phyloP scores from a whole-genome alignment of 2,113 vertebrate genomes.

The Crotalus viridis region DNA sequence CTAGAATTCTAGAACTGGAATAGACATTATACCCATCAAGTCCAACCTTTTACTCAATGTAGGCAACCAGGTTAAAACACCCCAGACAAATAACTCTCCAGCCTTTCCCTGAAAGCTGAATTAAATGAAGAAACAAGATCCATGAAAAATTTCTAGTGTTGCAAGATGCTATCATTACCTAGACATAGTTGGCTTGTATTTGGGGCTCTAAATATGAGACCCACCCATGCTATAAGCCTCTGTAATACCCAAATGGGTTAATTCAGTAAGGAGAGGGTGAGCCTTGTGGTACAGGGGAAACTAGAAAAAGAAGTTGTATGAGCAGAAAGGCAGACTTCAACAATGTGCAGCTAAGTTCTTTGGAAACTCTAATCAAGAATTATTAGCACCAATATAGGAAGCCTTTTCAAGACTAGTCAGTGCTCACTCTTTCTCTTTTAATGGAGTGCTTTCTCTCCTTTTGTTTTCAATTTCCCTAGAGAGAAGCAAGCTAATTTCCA shows the following conservation, averaged over 20 bases:
- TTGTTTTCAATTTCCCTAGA: constrained; percentile 27
- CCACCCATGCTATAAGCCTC: neutral
- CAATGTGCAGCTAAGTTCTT: neutral
- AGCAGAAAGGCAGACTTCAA: neutral
- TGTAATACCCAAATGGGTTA: neutral
- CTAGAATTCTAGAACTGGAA: neutral
- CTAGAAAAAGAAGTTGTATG: neutral
- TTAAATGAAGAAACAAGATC: neutral
- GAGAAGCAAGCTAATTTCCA: constrained; percentile 29
- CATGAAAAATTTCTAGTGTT: neutral
- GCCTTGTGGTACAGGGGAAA: neutral
- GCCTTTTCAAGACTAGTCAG: neutral
- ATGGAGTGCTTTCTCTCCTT: constrained; percentile 18
- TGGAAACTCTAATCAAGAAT: neutral
- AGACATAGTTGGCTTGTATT: neutral
- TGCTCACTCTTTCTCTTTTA: constrained; percentile 2
- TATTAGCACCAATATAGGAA: neutral
- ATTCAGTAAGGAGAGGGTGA: neutral
- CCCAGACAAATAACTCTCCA: neutral
- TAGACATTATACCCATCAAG: neutral
- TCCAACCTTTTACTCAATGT: neutral
- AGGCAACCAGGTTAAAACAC: neutral
- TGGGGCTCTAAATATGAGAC: neutral
- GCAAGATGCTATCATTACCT: neutral
- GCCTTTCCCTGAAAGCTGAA: neutral